phyloP scores from a whole-genome alignment of 2,113 vertebrate species.

The Microtus ochrogaster region DNA sequence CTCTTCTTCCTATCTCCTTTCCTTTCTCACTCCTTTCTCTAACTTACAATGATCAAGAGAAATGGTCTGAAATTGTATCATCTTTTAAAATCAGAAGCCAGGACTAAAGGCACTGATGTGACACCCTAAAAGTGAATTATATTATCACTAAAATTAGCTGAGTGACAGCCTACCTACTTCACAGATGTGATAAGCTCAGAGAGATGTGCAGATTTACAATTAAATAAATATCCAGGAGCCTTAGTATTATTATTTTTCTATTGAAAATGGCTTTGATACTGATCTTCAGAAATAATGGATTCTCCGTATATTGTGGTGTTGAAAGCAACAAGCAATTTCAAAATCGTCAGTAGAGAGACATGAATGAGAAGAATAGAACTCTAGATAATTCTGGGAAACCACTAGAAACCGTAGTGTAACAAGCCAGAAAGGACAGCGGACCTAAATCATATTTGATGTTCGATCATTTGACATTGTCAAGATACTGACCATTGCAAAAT shows the following conservation, averaged over 20 bases:
- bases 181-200: not conserved
- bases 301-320: not conserved
- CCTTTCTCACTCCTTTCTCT: not conserved
- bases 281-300: not conserved
- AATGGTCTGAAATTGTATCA: slow-evolving; percentile 32
- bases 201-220: not conserved
- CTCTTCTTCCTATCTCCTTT: not conserved
- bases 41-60: not conserved
- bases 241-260: not conserved
- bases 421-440: not conserved
- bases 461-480: not conserved
- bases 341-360: not conserved
- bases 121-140: slow-evolving; percentile 23
- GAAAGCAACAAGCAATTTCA: slow-evolving; percentile 7
- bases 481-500: not conserved
- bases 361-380: not conserved
- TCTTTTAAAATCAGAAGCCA: slow-evolving; percentile 50
- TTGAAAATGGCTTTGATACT: slow-evolving; percentile 44
- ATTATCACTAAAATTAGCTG: slow-evolving; percentile 20
- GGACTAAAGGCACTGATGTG: not conserved
- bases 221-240: not conserved
- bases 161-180: not conserved
- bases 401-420: not conserved
- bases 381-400: not conserved
- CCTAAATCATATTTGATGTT: not conserved